Evolutionary conservation across 1,140 invertebrate species (phyloP).

Genomic region (Tetramorium simillimum): DNA sequence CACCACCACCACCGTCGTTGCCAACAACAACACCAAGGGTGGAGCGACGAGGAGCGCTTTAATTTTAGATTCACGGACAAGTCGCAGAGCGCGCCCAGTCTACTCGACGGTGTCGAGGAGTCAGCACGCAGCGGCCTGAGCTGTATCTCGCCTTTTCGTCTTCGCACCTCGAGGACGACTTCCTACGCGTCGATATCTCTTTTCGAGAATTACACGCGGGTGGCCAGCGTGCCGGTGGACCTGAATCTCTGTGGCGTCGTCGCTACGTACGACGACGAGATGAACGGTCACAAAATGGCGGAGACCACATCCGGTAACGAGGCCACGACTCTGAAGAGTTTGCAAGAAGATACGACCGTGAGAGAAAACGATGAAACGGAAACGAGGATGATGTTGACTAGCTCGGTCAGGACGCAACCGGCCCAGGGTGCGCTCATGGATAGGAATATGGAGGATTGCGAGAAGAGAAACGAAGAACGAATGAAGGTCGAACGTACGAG

Average conservation of each 20-base stretch:
- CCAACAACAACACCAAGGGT: conserved; percentile 76
- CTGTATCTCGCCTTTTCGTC: conserved; percentile 23
- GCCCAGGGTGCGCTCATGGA: conserved; percentile 77
- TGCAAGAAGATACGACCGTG: not conserved
- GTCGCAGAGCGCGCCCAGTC: conserved; percentile 84
- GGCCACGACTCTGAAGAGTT: conserved; percentile 38
- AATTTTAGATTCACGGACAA: conserved; percentile 85
- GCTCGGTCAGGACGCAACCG: conserved; percentile 64
- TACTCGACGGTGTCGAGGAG: conserved; percentile 79
- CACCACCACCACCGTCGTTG: conserved; percentile 57
- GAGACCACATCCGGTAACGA: conserved; percentile 41
- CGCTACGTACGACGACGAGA: conserved; percentile 52
- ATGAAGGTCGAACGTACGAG: conserved; percentile 53
- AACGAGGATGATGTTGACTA: conserved; percentile 70
- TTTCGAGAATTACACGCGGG: conserved; percentile 80
- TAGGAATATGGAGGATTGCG: conserved; percentile 61
- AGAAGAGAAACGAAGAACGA: not conserved
- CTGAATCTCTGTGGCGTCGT: conserved; percentile 83
- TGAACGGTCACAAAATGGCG: conserved; percentile 71
- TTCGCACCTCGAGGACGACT: conserved; percentile 60
- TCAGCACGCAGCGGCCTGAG: conserved; percentile 56
- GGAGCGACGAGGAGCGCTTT: conserved; percentile 82
- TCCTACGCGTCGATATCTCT: conserved; percentile 69
- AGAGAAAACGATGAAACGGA: conserved; percentile 64
- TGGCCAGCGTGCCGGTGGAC: conserved; percentile 86